These are phyloP conservation scores for Cataglyphis rosenhaueri DNA, from an alignment of 2,888 invertebrate species.

Conservation along the genomic window DNA sequence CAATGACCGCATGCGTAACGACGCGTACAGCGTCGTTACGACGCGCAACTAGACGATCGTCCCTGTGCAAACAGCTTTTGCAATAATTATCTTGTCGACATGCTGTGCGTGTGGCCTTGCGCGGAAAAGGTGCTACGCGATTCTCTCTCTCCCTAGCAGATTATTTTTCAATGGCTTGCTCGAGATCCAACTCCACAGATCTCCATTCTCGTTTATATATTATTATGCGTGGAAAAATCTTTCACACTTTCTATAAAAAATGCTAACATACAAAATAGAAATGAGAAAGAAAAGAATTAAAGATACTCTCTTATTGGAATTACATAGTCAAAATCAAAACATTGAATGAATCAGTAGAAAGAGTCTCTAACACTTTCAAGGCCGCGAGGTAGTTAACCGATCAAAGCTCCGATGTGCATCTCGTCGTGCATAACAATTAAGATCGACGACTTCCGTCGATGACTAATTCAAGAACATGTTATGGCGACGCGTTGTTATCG, in stretches of 20 bases:
- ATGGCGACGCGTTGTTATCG: constrained; percentile 13
- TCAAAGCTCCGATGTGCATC: constrained; percentile 18
- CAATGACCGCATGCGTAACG: constrained; percentile 44
- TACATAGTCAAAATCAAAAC: constrained; percentile 1
- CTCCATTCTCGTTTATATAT: not conserved
- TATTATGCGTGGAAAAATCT: not conserved
- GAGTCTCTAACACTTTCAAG: constrained; percentile 16
- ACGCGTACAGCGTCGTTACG: constrained; percentile 30
- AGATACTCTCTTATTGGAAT: not conserved
- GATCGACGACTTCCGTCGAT: constrained; percentile 32
- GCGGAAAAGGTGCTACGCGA: constrained; percentile 10
- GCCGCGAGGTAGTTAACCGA: constrained; percentile 24
- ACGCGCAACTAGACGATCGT: constrained; percentile 39
- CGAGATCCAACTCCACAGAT: not conserved
- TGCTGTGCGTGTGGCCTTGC: constrained; percentile 24
- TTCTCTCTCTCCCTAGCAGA: constrained; percentile 17
- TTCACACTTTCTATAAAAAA: not conserved
- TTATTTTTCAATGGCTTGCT: constrained; percentile 8
- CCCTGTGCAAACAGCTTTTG: constrained; percentile 41
- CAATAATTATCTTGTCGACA: constrained; percentile 48
- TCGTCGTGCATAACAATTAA: constrained; percentile 34
- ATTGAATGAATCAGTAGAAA: not conserved
- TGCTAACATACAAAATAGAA: not conserved
- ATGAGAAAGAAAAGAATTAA: not conserved
- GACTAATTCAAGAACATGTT: constrained; percentile 48